These are phyloP conservation scores for Scaptomyza montana DNA, from an alignment of 1,140 invertebrate species.

Conservation along the genomic window DNA sequence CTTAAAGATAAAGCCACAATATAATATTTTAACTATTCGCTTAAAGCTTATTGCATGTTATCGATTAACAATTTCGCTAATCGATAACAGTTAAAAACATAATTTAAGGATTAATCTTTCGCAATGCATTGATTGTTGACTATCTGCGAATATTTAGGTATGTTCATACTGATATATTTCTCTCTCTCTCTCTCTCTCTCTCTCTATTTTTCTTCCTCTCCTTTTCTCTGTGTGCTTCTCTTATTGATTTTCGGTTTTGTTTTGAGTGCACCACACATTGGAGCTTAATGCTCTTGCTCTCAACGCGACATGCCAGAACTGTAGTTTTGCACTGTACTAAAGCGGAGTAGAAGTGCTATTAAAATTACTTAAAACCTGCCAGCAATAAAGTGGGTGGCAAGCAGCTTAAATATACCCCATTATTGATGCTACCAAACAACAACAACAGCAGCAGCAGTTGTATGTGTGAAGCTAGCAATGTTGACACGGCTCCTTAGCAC, in stretches of 20 bases:
- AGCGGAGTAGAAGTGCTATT: slow-evolving; percentile 57
- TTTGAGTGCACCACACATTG: slow-evolving; percentile 18
- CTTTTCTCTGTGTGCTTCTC: no score
- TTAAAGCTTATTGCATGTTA: no score
- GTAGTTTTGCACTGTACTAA: not conserved
- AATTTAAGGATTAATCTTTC: no score
- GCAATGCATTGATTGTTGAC: no score
- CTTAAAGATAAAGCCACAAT: no score
- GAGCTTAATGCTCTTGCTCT: slow-evolving; percentile 26
- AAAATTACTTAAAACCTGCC: slow-evolving; percentile 73
- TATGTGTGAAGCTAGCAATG: slow-evolving; percentile 23
- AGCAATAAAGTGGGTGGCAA: slow-evolving; percentile 54
- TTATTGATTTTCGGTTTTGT: not conserved
- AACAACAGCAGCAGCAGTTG: slow-evolving; percentile 9
- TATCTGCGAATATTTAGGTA: no score
- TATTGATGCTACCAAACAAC: slow-evolving; percentile 54
- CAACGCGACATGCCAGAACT: slow-evolving; percentile 21
- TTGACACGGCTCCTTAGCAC: slow-evolving; percentile 39
- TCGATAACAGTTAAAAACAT: no score
- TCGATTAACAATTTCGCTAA: no score
- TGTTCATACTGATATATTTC: no score
- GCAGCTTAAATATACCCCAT: slow-evolving; percentile 71
- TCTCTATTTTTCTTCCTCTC: no score
- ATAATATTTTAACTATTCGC: no score
- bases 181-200: no score